Base-by-base conservation (phyloP, 30 jellyfish, hydroid and myxozoan genomes). In the Mastigias papua region DNA sequence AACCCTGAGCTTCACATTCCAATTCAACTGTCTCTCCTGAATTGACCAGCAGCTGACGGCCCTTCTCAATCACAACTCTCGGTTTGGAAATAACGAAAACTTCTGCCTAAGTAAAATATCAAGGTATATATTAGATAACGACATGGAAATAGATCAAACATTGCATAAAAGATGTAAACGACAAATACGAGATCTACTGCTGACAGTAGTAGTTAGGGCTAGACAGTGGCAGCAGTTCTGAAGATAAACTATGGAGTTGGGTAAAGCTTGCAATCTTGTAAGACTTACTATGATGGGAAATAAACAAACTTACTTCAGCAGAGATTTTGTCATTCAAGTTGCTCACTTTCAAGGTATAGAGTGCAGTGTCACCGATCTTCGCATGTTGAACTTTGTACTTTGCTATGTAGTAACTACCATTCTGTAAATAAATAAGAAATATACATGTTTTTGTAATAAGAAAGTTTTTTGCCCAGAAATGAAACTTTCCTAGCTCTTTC, bases 1-100 rank as follows among this genome's bases (percentile, higher is more conserved):
- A 74, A 0, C 95, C 89, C 33, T 73, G 79, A 5, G 69, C 95
- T 21, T 78, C 82, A 79, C 95, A 86, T 6, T 74, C 48, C 3
- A 86, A 60, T 34, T 63, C 76, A 5, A 74, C 58, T 26, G 83
- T 33, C 6, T 73, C 84, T 1, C 95, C 89, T 6, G 23, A 77
- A 0, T 79, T 73, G 7, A 75, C 93, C 20, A 68, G 16, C 29
- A 73, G 60, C 48, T 76, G 54, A 33, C 69, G 58, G 1, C 92
- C 85, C 32, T 74, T 81, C 31, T 81, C 69, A 6, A 86, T 86
- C 33, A 86, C 88, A 23, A 86, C 94, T 26, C 66, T 74, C 15
- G 95, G 95, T 50, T 69, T 75, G 13, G 88, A 22, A 13, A 5
- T 27, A 11, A 86, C 89, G 15, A 63, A 49, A 31, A 86, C 89